These are phyloP conservation scores for Embidobia sp. DNA, from an alignment of 2,888 invertebrate genomes.

Conservation along the genomic window DNA sequence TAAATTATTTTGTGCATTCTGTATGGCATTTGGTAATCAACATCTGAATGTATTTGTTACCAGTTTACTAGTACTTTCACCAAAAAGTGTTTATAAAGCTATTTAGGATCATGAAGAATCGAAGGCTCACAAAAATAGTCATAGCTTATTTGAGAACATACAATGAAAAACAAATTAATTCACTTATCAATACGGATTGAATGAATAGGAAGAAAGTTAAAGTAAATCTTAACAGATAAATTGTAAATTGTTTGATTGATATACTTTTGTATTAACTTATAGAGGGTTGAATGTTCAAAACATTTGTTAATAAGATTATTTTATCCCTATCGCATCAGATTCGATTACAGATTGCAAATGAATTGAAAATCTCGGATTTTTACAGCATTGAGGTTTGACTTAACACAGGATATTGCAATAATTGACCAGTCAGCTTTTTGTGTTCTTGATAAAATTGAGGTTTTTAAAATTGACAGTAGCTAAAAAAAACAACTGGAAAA, in stretches of 20 bases:
- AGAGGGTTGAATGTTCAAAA: no score
- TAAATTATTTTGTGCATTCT: no score
- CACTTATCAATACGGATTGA: not conserved
- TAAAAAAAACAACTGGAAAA: not conserved
- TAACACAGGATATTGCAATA: slow-evolving; percentile 33
- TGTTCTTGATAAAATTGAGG: not conserved
- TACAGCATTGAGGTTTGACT: slow-evolving; percentile 23
- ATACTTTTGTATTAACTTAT: slow-evolving; percentile 20
- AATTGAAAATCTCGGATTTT: not conserved
- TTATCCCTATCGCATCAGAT: not conserved
- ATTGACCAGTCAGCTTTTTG: slow-evolving; percentile 33
- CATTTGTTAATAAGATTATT: slow-evolving; percentile 1
- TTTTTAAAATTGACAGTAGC: not conserved
- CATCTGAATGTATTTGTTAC: not conserved
- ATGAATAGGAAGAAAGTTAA: not conserved
- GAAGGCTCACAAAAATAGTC: not conserved
- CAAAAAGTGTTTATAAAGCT: not conserved
- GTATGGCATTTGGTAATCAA: not conserved
- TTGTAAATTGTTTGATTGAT: not conserved
- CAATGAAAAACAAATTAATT: not conserved
- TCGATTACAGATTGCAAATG: slow-evolving; percentile 4
- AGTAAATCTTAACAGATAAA: not conserved
- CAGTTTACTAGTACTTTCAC: not conserved
- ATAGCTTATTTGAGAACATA: slow-evolving; percentile 2
- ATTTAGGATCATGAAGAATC: not conserved